Evolutionary conservation across 2,113 vertebrate genomes (phyloP).

Genomic region (Catharus bicknelli): DNA sequence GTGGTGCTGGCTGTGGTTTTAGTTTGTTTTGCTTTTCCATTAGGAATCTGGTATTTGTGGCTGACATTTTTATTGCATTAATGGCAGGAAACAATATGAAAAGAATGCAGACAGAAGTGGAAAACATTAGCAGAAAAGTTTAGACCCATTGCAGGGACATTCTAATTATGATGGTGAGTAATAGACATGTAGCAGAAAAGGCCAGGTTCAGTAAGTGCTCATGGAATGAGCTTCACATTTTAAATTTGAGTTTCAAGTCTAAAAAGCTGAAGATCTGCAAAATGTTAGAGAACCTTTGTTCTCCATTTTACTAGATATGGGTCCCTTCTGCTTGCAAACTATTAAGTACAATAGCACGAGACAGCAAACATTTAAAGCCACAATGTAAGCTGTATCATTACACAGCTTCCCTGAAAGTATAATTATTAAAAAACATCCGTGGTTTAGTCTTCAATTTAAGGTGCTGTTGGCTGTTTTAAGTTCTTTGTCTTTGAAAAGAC

Average conservation of each 20-base stretch:
- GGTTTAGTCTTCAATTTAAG: background rate
- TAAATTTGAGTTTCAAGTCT: background rate
- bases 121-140: constrained; percentile 61
- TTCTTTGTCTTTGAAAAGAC: background rate
- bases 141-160: constrained; percentile 15
- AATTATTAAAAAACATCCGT: background rate
- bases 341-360: background rate
- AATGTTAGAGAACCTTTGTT: background rate
- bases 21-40: constrained; percentile 71
- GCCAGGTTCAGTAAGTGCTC: background rate
- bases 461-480: background rate
- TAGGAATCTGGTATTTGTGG: constrained; percentile 69
- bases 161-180: constrained; percentile 52
- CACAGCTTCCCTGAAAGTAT: background rate
- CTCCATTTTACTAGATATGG: background rate
- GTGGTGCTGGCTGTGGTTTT: constrained; percentile 46
- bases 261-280: background rate
- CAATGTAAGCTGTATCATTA: background rate
- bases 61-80: constrained; percentile 69
- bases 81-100: constrained; percentile 68
- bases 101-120: constrained; percentile 69
- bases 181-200: background rate
- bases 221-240: background rate
- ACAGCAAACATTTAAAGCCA: background rate
- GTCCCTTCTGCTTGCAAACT: background rate